Evolutionary conservation across 2,113 vertebrate species (phyloP).

Genomic region (Pterocles gutturalis): DNA sequence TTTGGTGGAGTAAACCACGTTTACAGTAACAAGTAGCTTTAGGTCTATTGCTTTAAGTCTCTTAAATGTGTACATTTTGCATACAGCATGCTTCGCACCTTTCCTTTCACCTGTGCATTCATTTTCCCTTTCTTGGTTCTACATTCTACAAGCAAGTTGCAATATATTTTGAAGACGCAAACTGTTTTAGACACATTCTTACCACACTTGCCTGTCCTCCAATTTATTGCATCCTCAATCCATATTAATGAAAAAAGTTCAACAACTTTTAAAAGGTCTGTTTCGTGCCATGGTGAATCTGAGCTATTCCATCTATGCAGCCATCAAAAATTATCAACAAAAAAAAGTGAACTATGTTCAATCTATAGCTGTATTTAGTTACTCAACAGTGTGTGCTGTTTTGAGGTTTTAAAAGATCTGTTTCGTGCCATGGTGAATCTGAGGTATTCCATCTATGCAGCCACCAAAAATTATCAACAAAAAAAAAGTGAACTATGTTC

Average conservation of each 20-base stretch:
- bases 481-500: neutral
- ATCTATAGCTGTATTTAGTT: neutral
- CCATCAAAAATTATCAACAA: neutral
- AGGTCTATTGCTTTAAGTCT: neutral
- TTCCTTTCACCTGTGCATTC: neutral
- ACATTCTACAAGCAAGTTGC: neutral
- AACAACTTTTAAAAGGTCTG: neutral
- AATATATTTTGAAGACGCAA: neutral
- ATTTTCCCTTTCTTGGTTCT: neutral
- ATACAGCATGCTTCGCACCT: neutral
- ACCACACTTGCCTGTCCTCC: neutral
- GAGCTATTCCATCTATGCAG: neutral
- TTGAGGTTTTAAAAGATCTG: neutral
- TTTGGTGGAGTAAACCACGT: neutral
- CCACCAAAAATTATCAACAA: neutral
- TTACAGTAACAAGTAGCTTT: neutral
- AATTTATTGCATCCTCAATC: neutral
- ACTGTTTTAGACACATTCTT: neutral
- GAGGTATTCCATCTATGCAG: neutral
- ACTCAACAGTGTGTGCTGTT: neutral
- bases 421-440: neutral
- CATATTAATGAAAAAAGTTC: neutral
- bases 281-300: neutral
- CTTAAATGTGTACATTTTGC: neutral
- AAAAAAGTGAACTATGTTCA: neutral